Conservation (phyloP, 2,797 vertebrate species). For the Etheostoma nigrum region DNA sequence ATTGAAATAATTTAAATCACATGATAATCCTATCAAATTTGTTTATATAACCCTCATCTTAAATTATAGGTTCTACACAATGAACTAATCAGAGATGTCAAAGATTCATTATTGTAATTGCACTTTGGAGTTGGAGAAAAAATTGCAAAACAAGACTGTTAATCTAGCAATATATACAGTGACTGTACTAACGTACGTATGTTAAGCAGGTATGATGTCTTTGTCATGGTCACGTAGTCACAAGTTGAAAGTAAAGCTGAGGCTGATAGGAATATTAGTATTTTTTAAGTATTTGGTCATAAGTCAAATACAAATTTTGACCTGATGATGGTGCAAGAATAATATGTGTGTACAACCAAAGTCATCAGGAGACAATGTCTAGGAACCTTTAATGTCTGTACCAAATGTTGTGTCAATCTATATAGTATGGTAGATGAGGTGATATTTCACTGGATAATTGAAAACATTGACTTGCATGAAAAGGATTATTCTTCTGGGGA, state of each 20-base stretch:
- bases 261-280: background rate
- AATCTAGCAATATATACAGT: background rate
- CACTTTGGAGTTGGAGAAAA: background rate
- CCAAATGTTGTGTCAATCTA: background rate
- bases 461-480: background rate
- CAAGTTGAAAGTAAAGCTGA: background rate
- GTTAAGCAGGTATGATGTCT: background rate
- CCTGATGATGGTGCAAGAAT: too few relatives aligned
- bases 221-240: background rate
- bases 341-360: too few relatives aligned
- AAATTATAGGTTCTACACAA: background rate
- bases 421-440: background rate
- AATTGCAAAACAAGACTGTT: too few relatives aligned
- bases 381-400: background rate
- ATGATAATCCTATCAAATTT: background rate
- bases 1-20: background rate
- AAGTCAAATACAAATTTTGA: background rate
- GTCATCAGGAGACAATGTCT: too few relatives aligned
- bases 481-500: too few relatives aligned
- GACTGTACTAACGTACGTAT: background rate
- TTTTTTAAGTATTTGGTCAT: background rate
- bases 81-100: background rate
- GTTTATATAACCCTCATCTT: background rate
- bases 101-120: background rate
- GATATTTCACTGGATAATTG: background rate